Evolutionary conservation across 2,888 invertebrate genomes (phyloP).

Genomic region (Cantharis rufa): DNA sequence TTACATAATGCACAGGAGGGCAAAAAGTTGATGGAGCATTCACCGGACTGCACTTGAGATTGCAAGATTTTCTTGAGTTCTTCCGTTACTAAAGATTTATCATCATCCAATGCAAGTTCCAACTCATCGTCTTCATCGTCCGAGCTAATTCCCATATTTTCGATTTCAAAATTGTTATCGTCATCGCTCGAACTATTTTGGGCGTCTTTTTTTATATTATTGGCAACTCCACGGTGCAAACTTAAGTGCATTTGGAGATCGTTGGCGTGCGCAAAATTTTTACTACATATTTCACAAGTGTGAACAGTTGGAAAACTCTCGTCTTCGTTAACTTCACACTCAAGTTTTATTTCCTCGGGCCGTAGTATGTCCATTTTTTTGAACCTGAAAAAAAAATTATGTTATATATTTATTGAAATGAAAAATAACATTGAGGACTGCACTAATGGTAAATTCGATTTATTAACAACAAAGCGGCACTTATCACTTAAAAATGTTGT

Average conservation of each 20-base stretch:
- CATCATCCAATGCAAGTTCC: constrained; percentile 10
- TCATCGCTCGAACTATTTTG: not conserved
- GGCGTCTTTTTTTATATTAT: not conserved
- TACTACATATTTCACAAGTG: not conserved
- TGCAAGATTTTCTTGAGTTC: constrained; percentile 9
- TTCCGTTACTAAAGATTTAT: not conserved
- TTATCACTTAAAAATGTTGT: not conserved
- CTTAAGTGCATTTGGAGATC: not conserved
- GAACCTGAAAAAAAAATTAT: not conserved
- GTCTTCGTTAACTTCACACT: not conserved
- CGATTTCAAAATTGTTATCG: not conserved
- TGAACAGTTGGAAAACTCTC: not conserved
- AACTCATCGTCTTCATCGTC: constrained; percentile 46
- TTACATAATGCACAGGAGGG: constrained; percentile 14
- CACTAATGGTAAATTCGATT: not conserved
- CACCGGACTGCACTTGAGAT: not conserved
- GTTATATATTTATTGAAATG: not conserved
- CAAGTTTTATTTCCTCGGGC: not conserved
- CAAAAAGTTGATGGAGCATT: not conserved
- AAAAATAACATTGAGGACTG: not conserved
- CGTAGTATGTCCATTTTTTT: not conserved
- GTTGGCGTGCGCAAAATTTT: not conserved
- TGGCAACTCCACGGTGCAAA: not conserved
- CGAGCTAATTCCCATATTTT: not conserved
- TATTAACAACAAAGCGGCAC: not conserved